phyloP scores from a whole-genome alignment of 2,113 vertebrate genomes.

The Nothocercus nigrocapillus region DNA sequence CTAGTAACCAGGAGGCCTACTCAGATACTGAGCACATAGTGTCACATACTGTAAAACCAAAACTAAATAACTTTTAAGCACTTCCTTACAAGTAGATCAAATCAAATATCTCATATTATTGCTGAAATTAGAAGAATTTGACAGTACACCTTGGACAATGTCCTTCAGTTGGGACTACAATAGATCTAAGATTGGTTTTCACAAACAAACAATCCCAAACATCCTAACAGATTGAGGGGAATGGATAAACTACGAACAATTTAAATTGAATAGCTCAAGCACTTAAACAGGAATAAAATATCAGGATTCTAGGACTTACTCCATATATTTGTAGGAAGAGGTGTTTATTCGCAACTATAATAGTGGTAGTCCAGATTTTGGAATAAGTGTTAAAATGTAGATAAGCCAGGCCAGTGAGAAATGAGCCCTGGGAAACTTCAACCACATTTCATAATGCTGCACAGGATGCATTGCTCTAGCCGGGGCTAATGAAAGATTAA shows the following conservation, averaged over 20 bases:
- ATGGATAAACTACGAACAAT: not conserved
- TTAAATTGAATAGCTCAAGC: not conserved
- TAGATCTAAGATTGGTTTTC: not conserved
- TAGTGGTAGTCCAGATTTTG: not conserved
- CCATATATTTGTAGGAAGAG: not conserved
- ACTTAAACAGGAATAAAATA: not conserved
- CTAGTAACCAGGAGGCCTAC: not conserved
- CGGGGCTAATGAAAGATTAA: not conserved
- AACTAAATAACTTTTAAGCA: not conserved
- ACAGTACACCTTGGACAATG: not conserved
- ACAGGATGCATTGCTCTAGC: not conserved
- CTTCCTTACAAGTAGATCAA: not conserved
- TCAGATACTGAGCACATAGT: not conserved
- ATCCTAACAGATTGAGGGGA: not conserved
- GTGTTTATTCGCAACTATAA: not conserved
- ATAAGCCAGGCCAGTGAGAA: not conserved
- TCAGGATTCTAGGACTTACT: not conserved
- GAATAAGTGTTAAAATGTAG: not conserved
- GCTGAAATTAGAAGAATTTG: fast-evolving
- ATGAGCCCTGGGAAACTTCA: not conserved
- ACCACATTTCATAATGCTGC: not conserved
- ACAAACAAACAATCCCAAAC: not conserved
- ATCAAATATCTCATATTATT: not conserved
- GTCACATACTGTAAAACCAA: not conserved
- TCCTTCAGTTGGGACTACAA: not conserved